Evolutionary conservation across 2,113 vertebrate genomes (phyloP).

Genomic region (Upupa epops): DNA sequence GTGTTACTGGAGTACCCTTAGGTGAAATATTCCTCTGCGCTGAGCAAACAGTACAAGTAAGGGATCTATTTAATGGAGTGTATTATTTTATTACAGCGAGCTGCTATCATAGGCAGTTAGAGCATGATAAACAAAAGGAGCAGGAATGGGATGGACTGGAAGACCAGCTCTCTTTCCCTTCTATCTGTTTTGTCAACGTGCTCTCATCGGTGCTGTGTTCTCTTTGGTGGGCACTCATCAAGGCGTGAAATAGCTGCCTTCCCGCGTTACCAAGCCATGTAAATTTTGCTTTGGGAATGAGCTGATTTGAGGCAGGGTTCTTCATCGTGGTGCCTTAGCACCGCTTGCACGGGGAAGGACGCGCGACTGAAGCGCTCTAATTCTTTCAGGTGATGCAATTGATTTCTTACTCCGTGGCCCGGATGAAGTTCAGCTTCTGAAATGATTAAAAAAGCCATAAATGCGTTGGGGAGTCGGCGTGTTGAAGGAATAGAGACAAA

Average conservation of each 20-base stretch:
- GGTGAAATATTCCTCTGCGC: slow-evolving; percentile 48
- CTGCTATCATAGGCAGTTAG: slow-evolving; percentile 52
- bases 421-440: not conserved
- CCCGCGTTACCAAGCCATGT: slow-evolving; percentile 16
- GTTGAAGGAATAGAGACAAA: slow-evolving; percentile 47
- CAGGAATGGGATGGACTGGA: slow-evolving; percentile 18
- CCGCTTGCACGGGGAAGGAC: not conserved
- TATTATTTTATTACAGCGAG: slow-evolving; percentile 69
- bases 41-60: slow-evolving; percentile 63
- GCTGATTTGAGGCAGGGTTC: slow-evolving; percentile 6
- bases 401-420: not conserved
- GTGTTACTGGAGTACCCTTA: not conserved
- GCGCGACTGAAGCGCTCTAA: not conserved
- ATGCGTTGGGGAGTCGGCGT: slow-evolving; percentile 53
- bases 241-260: slow-evolving; percentile 60
- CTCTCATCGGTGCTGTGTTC: slow-evolving; percentile 58
- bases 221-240: slow-evolving; percentile 66
- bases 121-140: slow-evolving; percentile 62
- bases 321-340: not conserved
- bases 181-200: slow-evolving; percentile 41
- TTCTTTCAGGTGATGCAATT: slow-evolving; percentile 1
- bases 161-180: slow-evolving; percentile 7
- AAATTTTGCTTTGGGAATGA: slow-evolving; percentile 26
- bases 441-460: slow-evolving; percentile 39
- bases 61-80: slow-evolving; percentile 66